phyloP scores from a whole-genome alignment of 2,888 invertebrate genomes.

The Abrostola tripartita region DNA sequence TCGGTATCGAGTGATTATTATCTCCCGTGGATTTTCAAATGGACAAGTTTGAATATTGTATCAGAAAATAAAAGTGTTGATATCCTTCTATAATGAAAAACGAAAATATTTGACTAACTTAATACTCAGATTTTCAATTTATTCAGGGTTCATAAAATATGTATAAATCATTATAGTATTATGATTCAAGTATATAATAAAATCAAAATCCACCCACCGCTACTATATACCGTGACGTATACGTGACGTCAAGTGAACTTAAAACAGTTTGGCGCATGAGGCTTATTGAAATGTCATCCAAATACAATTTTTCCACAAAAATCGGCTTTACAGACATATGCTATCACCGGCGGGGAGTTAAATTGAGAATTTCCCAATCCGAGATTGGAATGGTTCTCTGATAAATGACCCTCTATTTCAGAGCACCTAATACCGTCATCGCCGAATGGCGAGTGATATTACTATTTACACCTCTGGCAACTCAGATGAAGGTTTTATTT shows the following conservation, averaged over 20 bases:
- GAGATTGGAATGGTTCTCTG: conserved; percentile 5
- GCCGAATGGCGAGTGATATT: conserved; percentile 1
- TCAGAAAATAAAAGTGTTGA: too few relatives aligned
- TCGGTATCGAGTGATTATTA: background rate
- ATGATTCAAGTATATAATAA: too few relatives aligned
- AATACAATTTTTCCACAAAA: conserved; percentile 4
- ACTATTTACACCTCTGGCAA: background rate
- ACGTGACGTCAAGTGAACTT: background rate
- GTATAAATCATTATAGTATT: too few relatives aligned
- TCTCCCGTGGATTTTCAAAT: too few relatives aligned
- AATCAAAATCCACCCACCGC: too few relatives aligned
- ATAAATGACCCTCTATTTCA: conserved; percentile 6
- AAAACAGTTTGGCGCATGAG: background rate
- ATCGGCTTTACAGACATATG: conserved; percentile 1
- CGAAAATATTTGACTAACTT: too few relatives aligned
- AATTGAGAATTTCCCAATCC: conserved; percentile 6
- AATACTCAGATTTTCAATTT: too few relatives aligned
- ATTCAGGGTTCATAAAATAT: too few relatives aligned
- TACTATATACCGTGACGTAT: too few relatives aligned
- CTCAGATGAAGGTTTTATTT: background rate
- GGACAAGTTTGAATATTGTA: too few relatives aligned
- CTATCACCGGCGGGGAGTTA: conserved; percentile 3
- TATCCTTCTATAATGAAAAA: too few relatives aligned
- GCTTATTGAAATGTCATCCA: conserved; percentile 3
- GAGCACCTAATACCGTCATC: conserved; percentile 7